Percentiles rank a stretch among this genome's conserved stretches.
Evolutionary conservation across 1,140 invertebrate species (phyloP).

Genomic region (Drosophila kepulauana): DNA sequence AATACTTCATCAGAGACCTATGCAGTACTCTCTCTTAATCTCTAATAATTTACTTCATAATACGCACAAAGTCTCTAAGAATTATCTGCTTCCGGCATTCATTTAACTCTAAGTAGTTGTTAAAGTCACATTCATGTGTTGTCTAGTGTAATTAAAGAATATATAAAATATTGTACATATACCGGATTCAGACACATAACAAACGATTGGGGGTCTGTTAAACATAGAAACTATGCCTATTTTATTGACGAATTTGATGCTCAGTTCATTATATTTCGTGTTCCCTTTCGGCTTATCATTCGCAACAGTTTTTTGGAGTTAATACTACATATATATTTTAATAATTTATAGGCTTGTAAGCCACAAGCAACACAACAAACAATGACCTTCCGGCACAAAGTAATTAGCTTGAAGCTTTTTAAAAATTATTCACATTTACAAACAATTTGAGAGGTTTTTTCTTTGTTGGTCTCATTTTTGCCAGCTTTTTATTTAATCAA

Average conservation of each 20-base stretch:
- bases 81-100: too few species aligned
- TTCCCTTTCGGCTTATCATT: slow-evolving; percentile 35
- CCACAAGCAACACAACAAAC: neutral
- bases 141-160: neutral
- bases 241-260: neutral
- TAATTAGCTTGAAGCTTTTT: slow-evolving; percentile 44
- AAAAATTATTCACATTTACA: slow-evolving; percentile 37
- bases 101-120: neutral
- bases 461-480: slow-evolving; percentile 25
- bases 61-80: too few species aligned
- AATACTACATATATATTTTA: slow-evolving; percentile 5
- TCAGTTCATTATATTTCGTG: neutral
- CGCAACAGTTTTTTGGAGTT: neutral
- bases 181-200: slow-evolving; percentile 6
- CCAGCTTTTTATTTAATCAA: slow-evolving; percentile 38
- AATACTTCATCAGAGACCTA: too few species aligned
- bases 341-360: slow-evolving; percentile 27
- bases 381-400: slow-evolving; percentile 31
- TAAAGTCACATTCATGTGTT: neutral
- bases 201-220: slow-evolving; percentile 1
- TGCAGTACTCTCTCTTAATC: neutral
- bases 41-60: neutral
- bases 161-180: neutral
- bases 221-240: neutral
- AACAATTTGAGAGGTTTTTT: slow-evolving; percentile 15